Conservation (phyloP, 2,888 invertebrate genomes). For the Caenorhabditis afra region DNA sequence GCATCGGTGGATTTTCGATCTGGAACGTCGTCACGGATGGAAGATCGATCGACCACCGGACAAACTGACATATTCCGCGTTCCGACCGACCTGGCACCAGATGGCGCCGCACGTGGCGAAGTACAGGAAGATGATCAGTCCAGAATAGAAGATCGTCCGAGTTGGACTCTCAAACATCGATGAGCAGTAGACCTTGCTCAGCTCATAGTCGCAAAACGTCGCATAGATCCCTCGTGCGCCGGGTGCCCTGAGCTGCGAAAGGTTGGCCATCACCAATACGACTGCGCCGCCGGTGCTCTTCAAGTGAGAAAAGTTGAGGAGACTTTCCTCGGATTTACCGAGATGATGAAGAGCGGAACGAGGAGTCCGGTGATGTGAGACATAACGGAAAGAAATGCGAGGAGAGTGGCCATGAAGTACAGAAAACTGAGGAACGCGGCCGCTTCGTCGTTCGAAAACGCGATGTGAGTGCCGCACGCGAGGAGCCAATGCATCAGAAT, state of each 20-base stretch:
- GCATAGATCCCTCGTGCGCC: background rate
- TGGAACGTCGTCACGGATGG: background rate
- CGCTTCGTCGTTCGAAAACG: background rate
- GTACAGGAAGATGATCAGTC: conserved; percentile 5
- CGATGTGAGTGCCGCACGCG: conserved; percentile 14
- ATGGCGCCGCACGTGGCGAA: conserved; percentile 8
- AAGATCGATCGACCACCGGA: background rate
- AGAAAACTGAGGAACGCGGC: conserved; percentile 20
- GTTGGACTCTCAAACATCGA: conserved; percentile 8
- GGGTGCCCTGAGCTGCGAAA: background rate
- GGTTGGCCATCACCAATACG: conserved; percentile 2
- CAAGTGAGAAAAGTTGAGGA: background rate
- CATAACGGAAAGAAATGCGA: conserved; percentile 27
- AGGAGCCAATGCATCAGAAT: conserved; percentile 34
- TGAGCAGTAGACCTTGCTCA: background rate
- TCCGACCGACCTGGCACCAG: conserved; percentile 17
- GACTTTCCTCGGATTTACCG: conserved; percentile 19
- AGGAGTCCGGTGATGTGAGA: conserved; percentile 20
- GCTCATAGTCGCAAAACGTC: background rate
- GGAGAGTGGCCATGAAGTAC: conserved; percentile 34
- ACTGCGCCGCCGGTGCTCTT: background rate
- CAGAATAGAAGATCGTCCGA: conserved; percentile 15
- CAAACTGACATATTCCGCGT: conserved; percentile 28
- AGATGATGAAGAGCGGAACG: conserved; percentile 19
- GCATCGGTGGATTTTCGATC: background rate